These are phyloP conservation scores for Anabas testudineus DNA, from an alignment of 2,797 vertebrate genomes.

Conservation along the genomic window DNA sequence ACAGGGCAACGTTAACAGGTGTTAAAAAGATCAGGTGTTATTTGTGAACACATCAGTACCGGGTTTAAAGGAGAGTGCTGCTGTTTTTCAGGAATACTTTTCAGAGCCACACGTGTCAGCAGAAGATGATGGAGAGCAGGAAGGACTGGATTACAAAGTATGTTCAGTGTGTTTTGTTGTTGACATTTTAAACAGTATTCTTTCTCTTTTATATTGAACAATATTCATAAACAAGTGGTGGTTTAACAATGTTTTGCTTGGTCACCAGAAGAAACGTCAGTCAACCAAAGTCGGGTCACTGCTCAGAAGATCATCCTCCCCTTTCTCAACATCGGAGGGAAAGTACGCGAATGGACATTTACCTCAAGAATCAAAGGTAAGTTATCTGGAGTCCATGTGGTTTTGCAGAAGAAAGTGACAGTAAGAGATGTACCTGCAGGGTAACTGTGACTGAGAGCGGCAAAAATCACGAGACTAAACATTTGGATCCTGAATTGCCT, in stretches of 20 bases:
- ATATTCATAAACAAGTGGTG: neutral
- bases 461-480: too few species aligned
- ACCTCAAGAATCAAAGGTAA: conserved; percentile 43
- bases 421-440: conserved; percentile 52
- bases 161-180: neutral
- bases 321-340: neutral
- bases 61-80: neutral
- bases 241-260: neutral
- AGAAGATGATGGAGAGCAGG: conserved; percentile 51
- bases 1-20: too few species aligned
- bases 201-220: neutral
- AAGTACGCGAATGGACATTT: conserved; percentile 36
- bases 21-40: too few species aligned
- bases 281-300: conserved; percentile 62
- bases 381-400: neutral
- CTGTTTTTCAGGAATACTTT: conserved; percentile 53
- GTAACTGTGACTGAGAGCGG: too few species aligned
- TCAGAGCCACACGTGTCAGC: conserved; percentile 17
- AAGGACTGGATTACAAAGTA: conserved; percentile 57
- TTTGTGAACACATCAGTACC: too few species aligned
- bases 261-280: conserved; percentile 56
- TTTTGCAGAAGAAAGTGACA: neutral
- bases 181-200: neutral
- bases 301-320: conserved; percentile 57
- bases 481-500: neutral